These are phyloP conservation scores for Syndactyla subalaris DNA, from an alignment of 2,797 vertebrate species.

Conservation along the genomic window DNA sequence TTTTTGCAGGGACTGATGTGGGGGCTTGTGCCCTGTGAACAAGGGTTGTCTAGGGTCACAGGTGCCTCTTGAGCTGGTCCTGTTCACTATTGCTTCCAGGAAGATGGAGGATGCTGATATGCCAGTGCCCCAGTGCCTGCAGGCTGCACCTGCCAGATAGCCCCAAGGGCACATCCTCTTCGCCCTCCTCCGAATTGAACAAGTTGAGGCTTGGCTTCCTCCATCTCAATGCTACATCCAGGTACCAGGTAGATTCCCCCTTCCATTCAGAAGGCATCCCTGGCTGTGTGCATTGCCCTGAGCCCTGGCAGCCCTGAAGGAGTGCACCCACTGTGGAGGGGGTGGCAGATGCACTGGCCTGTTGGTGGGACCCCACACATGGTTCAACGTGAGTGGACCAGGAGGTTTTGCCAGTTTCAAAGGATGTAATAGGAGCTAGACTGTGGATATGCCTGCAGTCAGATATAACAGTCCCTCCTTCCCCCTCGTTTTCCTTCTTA, in stretches of 20 bases:
- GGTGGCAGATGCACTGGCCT: fast-evolving
- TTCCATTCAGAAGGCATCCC: neutral
- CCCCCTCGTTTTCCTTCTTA: neutral
- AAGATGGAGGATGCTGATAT: neutral
- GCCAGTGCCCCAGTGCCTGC: fast-evolving
- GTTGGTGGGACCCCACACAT: fast-evolving
- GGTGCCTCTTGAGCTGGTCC: fast-evolving
- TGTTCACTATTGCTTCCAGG: neutral
- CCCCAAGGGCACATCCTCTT: neutral
- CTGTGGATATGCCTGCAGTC: neutral
- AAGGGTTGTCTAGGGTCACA: neutral
- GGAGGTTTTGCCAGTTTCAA: neutral
- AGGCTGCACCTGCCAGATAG: neutral
- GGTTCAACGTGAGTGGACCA: neutral
- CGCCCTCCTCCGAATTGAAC: no score
- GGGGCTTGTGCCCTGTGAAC: neutral
- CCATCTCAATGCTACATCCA: neutral
- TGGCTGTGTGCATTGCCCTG: fast-evolving
- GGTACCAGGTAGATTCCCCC: neutral
- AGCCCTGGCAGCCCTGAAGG: neutral
- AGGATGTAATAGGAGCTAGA: neutral
- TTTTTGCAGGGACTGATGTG: neutral
- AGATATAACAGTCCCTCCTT: neutral
- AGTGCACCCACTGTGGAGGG: fast-evolving
- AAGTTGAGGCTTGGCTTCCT: neutral